Evolutionary conservation across 37 sponge, comb jelly and placozoan species (phyloP).

Genomic region (Eunapius fragilis): DNA sequence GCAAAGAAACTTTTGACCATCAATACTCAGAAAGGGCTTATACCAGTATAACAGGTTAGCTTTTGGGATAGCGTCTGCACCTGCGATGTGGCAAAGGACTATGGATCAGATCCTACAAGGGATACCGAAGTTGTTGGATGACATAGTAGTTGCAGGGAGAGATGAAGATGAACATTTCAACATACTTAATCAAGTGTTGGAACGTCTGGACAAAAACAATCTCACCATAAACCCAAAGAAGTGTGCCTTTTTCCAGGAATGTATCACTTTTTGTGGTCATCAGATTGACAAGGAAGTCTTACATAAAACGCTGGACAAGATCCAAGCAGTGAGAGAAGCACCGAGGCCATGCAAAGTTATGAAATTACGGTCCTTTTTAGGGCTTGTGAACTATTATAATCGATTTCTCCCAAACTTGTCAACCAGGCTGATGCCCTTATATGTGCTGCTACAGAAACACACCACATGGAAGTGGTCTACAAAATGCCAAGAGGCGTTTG

Average conservation of each 20-base stretch:
- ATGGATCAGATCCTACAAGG: slow-evolving; percentile 2
- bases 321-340: background rate
- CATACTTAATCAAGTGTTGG: background rate
- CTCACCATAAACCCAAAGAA: slow-evolving; percentile 24
- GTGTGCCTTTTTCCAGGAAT: slow-evolving; percentile 13
- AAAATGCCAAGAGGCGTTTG: slow-evolving; percentile 25
- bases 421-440: slow-evolving; percentile 23
- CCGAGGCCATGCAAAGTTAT: slow-evolving; percentile 8
- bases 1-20: background rate
- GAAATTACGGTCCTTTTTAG: slow-evolving; percentile 24
- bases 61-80: slow-evolving; percentile 26
- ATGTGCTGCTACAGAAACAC: slow-evolving; percentile 27
- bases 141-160: slow-evolving; percentile 34
- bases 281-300: background rate
- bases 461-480: slow-evolving; percentile 28
- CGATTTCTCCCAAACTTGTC: slow-evolving; percentile 42
- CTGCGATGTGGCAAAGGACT: slow-evolving; percentile 10
- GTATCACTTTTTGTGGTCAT: slow-evolving; percentile 8
- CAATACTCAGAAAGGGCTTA: slow-evolving; percentile 6
- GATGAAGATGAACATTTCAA: slow-evolving; percentile 15
- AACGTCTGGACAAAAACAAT: slow-evolving; percentile 4
- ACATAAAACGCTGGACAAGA: no score
- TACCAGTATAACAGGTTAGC: slow-evolving; percentile 25
- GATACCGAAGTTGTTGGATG: slow-evolving; percentile 19
- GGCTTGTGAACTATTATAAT: slow-evolving; percentile 41